Conservation (phyloP, 2,888 invertebrate species). For the Xylota segnis region DNA sequence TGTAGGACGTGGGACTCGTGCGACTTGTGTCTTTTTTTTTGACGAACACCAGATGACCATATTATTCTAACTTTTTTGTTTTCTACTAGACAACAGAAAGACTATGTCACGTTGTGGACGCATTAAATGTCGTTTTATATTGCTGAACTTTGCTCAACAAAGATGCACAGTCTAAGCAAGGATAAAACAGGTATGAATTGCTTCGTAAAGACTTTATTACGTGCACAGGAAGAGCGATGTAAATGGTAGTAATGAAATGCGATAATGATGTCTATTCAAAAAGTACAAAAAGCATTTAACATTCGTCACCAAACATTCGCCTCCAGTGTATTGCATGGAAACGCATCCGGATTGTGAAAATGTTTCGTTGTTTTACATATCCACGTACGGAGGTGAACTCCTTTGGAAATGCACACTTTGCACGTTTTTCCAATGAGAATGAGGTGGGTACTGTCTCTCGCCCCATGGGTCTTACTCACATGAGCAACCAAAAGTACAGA, state of each 20-base stretch:
- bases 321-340: conserved; percentile 17
- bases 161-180: not conserved
- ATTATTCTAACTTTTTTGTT: too few species aligned
- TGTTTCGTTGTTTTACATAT: conserved; percentile 53
- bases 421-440: conserved; percentile 42
- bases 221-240: conserved; percentile 52
- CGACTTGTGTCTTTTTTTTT: too few species aligned
- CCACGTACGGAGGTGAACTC: conserved; percentile 52
- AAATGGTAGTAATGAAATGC: conserved; percentile 62
- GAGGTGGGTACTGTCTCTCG: conserved; percentile 1
- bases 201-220: conserved; percentile 27
- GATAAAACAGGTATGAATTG: not conserved
- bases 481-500: conserved; percentile 22
- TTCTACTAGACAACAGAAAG: too few species aligned
- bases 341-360: conserved; percentile 65
- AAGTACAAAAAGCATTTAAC: conserved; percentile 48
- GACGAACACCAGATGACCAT: too few species aligned
- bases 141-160: not conserved
- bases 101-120: too few species aligned
- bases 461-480: conserved; percentile 9
- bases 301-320: conserved; percentile 53
- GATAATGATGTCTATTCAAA: conserved; percentile 72
- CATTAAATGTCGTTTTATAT: not conserved
- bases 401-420: conserved; percentile 55
- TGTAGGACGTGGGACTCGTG: too few species aligned